Base-by-base conservation (phyloP, 2,888 invertebrate species). In the Lamellibrachia columna region DNA sequence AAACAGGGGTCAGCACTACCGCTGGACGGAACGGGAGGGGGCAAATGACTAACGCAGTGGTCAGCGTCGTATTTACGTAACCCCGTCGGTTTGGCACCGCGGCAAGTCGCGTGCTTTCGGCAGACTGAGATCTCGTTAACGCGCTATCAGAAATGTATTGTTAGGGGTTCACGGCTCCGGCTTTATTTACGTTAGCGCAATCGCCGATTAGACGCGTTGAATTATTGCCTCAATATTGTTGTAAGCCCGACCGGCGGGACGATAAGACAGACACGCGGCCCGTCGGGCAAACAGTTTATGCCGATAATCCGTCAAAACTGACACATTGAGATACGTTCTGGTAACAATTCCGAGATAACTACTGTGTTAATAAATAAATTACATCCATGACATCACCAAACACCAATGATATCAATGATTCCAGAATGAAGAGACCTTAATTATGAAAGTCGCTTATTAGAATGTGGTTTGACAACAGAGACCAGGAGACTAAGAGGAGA, bases 221-320 rank as follows among this genome's bases (percentile, higher is more conserved):
- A 75, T 75, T 75, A 75, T 75, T 75, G 75, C 75, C 75, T 22
- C 75, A 75, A 75, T 75, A 75, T 75, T 75, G 75, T 75, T 75
- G 22, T 75, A 75, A 75, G 75, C 75, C 6, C 11, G 75, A 15
- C 15, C 15, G 15, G 22, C 15, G 15, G 22, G 75, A 15, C 75
- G 75, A 75, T 75, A 75, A 22, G 75, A 1, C 22, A 75, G 75
- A 15, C 22, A 75, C 75, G 75, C 15, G 75, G 22, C 75, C 75
- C 75, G 22, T 1, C n/a, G n/a, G 3, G 22, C 75, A 75, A 75
- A 75, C 75, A 75, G 75, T 75, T 75, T 75, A 22, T 75, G 75
- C 75, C 15, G 22, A 75, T 75, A 75, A 75, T 75, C 22, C 75
- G 15, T 75, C 75, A 75, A 75, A 22, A 75, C 75, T 75, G 75